Conservation (phyloP, 2,888 invertebrate genomes). For the Melangyna quadrimaculata region DNA sequence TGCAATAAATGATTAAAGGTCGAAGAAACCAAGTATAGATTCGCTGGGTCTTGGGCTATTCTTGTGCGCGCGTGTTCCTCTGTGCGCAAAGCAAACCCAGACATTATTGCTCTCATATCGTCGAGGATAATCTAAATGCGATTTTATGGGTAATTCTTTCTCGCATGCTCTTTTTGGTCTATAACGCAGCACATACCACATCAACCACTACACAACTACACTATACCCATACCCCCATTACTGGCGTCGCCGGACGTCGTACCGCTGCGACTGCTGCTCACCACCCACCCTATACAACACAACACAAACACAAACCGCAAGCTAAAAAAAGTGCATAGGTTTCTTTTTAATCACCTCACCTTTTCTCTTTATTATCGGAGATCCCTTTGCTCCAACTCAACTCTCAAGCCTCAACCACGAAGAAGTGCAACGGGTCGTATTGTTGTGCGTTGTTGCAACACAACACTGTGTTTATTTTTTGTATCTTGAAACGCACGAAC, state of each 20-base stretch:
- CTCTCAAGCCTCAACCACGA: neutral
- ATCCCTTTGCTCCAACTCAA: conserved; percentile 1
- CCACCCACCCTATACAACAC: conserved; percentile 38
- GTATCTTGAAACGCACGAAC: conserved; percentile 63
- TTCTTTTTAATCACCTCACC: conserved; percentile 45
- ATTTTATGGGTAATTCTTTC: conserved; percentile 52
- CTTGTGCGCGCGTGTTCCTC: neutral
- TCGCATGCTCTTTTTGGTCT: conserved; percentile 9
- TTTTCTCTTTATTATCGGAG: conserved; percentile 15
- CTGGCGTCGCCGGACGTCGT: neutral
- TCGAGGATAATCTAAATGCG: conserved; percentile 62
- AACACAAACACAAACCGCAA: conserved; percentile 4
- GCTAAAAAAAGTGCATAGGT: conserved; percentile 37
- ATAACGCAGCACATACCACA: neutral
- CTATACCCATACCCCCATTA: neutral
- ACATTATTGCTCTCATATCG: conserved; percentile 58
- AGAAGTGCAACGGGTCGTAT: conserved; percentile 27
- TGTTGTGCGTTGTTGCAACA: conserved; percentile 20
- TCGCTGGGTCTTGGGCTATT: neutral
- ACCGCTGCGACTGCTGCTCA: neutral
- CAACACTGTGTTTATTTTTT: conserved; percentile 5
- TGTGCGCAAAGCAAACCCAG: neutral
- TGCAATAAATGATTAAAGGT: conserved; percentile 69
- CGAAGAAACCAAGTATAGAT: neutral
- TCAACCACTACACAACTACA: too few relatives aligned